phyloP scores from a whole-genome alignment of 2,797 vertebrate species.

The Pangasius macronema region DNA sequence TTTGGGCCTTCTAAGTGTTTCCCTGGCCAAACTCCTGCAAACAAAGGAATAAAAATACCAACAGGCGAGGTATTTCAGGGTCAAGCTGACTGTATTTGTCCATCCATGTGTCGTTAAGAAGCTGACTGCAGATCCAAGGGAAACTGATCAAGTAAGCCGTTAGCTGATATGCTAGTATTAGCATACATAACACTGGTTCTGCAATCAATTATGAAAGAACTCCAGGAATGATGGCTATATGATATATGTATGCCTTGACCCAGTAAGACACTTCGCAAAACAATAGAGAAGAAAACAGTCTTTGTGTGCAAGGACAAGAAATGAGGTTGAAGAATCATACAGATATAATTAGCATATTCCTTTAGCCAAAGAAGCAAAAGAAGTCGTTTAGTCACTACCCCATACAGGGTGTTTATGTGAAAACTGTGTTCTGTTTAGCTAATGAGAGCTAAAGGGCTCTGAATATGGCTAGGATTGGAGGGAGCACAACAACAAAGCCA shows the following conservation, averaged over 20 bases:
- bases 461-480: not conserved
- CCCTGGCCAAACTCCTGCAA: not conserved
- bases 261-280: not conserved
- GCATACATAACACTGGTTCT: not conserved
- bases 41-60: slow-evolving; percentile 9
- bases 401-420: not conserved
- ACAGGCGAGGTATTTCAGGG: not conserved
- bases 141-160: not conserved
- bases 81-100: not conserved
- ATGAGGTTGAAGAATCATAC: slow-evolving; percentile 55
- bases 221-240: not conserved
- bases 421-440: not conserved
- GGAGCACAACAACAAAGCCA: not conserved
- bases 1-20: not conserved
- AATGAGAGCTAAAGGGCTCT: not conserved
- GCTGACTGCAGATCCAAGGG: not conserved
- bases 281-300: not conserved
- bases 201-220: slow-evolving; percentile 4
- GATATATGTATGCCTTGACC: not conserved
- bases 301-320: slow-evolving; percentile 35
- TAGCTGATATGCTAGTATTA: not conserved
- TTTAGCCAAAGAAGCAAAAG: slow-evolving; percentile 3
- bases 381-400: not conserved
- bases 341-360: not conserved
- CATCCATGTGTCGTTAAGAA: not conserved